A percentile compares a stretch with the other conserved stretches of the same genome.
Conservation (phyloP, 2,113 vertebrate genomes). For the Poeciliopsis turrubarensis region DNA sequence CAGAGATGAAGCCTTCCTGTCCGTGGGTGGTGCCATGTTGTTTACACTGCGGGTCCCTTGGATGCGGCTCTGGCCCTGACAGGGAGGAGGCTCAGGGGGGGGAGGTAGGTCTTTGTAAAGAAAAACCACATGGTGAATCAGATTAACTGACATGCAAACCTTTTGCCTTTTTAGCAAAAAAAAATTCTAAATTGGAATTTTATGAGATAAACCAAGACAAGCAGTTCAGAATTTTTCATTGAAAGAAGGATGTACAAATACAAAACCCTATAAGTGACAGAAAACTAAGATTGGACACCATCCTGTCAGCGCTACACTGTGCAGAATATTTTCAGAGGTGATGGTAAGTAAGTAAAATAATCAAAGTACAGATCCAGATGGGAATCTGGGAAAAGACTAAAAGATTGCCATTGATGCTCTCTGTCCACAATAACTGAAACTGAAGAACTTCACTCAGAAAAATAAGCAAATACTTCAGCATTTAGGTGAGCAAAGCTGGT, state of each 20-base stretch:
- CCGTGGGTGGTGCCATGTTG: conserved; percentile 80
- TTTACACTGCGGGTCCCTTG: conserved; percentile 82
- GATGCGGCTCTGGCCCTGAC: conserved; percentile 88
- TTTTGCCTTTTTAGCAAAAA: neutral
- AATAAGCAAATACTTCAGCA: too few species aligned
- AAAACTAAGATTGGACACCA: too few species aligned
- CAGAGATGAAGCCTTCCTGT: conserved; percentile 92
- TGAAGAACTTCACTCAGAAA: too few species aligned
- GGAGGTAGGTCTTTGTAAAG: conserved; percentile 91
- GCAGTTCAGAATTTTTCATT: neutral
- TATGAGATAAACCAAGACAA: neutral
- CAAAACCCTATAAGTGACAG: too few species aligned
- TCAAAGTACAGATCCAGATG: too few species aligned
- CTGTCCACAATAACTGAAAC: too few species aligned
- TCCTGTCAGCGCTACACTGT: too few species aligned
- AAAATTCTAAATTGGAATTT: neutral
- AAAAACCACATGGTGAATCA: conserved; percentile 15
- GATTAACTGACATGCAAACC: neutral
- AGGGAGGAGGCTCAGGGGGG: conserved; percentile 96
- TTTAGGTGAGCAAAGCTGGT: too few species aligned
- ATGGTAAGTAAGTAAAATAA: too few species aligned
- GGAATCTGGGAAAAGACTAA: too few species aligned
- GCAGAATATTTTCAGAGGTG: too few species aligned
- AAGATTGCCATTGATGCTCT: too few species aligned
- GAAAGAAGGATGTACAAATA: neutral